Conservation (phyloP, 2,113 vertebrate species). For the Antechinus flavipes region DNA sequence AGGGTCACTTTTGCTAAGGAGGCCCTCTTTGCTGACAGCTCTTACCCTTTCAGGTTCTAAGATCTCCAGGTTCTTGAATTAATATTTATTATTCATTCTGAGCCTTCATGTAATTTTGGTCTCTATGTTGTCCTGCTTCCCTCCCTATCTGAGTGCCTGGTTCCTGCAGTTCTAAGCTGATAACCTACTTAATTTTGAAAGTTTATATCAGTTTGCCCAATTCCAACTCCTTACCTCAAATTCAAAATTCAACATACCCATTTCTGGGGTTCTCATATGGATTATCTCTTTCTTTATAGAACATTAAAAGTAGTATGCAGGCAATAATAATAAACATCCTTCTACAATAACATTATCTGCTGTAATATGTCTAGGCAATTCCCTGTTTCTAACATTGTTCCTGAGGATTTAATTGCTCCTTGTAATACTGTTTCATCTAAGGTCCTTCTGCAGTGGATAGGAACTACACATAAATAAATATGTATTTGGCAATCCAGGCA, state of each 20-base stretch:
- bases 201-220: neutral
- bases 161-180: neutral
- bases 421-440: neutral
- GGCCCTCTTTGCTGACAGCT: neutral
- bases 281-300: neutral
- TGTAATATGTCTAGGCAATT: neutral
- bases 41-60: neutral
- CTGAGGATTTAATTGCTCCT: neutral
- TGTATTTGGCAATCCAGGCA: neutral
- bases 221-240: neutral
- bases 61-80: neutral
- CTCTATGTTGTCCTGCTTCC: neutral
- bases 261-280: neutral
- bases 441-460: neutral
- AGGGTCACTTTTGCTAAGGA: neutral
- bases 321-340: neutral
- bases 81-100: neutral
- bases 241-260: neutral
- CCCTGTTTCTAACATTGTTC: neutral
- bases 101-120: neutral
- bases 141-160: conserved; percentile 14
- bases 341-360: neutral
- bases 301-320: neutral
- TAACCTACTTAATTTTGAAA: conserved; percentile 13
- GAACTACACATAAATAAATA: neutral